Percentiles rank a stretch among this genome's conserved stretches.
Evolutionary conservation across 2,113 vertebrate species (phyloP).

Genomic region (Pollachius pollachius): DNA sequence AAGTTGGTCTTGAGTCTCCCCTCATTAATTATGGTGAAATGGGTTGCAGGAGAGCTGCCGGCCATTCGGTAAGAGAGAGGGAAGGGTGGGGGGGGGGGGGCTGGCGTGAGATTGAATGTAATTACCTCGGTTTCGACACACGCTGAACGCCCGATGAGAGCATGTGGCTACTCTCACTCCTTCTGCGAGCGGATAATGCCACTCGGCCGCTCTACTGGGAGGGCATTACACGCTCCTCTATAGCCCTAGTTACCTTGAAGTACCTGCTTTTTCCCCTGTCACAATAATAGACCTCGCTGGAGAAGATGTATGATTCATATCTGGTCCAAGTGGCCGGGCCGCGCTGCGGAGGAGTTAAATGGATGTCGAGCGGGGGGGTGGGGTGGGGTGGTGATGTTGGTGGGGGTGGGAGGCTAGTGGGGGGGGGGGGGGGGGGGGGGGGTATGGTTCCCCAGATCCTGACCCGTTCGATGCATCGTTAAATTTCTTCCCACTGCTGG

Average conservation of each 20-base stretch:
- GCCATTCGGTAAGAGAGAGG: too few relatives aligned
- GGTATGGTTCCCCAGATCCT: slow-evolving; percentile 17
- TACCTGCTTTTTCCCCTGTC: slow-evolving; percentile 38
- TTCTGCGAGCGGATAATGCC: slow-evolving; percentile 27
- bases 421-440: slow-evolving; percentile 6
- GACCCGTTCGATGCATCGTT: slow-evolving; percentile 18
- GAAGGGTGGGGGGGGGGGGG: too few relatives aligned
- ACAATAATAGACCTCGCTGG: slow-evolving; percentile 52
- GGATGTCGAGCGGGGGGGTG: slow-evolving; percentile 2
- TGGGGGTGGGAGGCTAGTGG: too few relatives aligned
- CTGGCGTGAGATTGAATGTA: slow-evolving; percentile 43
- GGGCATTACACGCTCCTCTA: slow-evolving; percentile 40
- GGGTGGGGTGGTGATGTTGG: too few relatives aligned
- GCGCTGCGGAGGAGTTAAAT: slow-evolving; percentile 20
- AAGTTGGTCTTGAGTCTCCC: slow-evolving; percentile 32
- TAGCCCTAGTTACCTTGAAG: slow-evolving; percentile 42
- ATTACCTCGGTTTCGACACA: slow-evolving; percentile 40
- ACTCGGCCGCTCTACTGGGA: slow-evolving; percentile 27
- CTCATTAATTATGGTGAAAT: slow-evolving; percentile 42
- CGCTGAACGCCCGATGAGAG: slow-evolving; percentile 35
- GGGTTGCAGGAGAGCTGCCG: slow-evolving; percentile 16
- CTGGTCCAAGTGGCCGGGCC: slow-evolving; percentile 39
- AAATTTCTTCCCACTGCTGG: slow-evolving; percentile 17
- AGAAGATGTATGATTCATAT: slow-evolving; percentile 34
- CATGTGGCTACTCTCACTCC: slow-evolving; percentile 26